Evolutionary conservation across 2,888 invertebrate species (phyloP).

Genomic region (Troides helena): DNA sequence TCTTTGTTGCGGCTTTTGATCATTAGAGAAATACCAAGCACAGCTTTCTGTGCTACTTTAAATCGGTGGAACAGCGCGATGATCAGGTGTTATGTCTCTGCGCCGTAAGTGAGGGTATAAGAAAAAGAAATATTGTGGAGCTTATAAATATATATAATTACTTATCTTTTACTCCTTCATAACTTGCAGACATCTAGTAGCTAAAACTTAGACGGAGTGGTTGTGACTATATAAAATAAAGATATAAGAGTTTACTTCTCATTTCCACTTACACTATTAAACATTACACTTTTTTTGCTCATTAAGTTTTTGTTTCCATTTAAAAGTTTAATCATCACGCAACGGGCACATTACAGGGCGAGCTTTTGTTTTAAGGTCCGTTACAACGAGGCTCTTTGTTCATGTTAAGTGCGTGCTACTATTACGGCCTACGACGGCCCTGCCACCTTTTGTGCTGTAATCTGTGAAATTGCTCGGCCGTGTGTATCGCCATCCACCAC

Average conservation of each 20-base stretch:
- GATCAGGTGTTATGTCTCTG: too few species aligned
- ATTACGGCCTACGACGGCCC: slow-evolving; percentile 14
- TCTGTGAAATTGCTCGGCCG: slow-evolving; percentile 23
- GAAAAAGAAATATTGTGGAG: too few species aligned
- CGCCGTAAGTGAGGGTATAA: too few species aligned
- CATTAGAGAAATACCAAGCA: too few species aligned
- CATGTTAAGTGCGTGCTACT: slow-evolving; percentile 21
- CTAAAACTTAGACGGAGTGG: background rate
- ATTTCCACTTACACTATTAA: slow-evolving; percentile 23
- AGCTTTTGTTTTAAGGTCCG: slow-evolving; percentile 25
- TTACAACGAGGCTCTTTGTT: slow-evolving; percentile 26
- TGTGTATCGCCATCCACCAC: slow-evolving; percentile 36
- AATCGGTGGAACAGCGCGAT: too few species aligned
- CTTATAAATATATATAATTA: too few species aligned
- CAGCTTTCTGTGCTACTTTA: too few species aligned
- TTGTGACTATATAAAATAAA: slow-evolving; percentile 6
- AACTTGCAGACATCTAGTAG: too few species aligned
- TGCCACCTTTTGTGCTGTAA: slow-evolving; percentile 22
- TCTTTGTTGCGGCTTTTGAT: too few species aligned
- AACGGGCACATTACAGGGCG: slow-evolving; percentile 10
- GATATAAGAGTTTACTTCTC: slow-evolving; percentile 18
- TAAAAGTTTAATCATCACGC: slow-evolving; percentile 24
- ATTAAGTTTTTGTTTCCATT: slow-evolving; percentile 24
- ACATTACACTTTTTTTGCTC: slow-evolving; percentile 24
- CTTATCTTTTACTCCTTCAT: too few species aligned